Base-by-base conservation (phyloP, 2,113 vertebrate genomes). In the Agelaius tricolor region DNA sequence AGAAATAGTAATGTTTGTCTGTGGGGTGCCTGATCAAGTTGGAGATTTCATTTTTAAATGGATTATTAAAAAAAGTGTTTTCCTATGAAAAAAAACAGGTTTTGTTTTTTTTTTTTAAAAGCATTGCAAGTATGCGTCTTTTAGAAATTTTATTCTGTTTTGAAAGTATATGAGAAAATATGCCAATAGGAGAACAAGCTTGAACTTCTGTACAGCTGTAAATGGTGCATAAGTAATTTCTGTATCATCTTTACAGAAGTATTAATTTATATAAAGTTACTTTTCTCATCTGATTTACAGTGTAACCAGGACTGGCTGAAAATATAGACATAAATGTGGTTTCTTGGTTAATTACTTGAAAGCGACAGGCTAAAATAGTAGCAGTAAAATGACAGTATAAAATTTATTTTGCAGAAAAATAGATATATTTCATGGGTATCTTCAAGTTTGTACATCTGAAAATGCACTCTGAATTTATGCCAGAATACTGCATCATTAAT, bases 391-490 rank as follows among this genome's bases (percentile, higher is more conserved):
- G 18, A 26, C 2, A 37, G 28, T 15, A 31, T 61, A 41, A 74
- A 57, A 39, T 59, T 37, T 87, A 5, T 71, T 76, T 91, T 77
- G 17, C 35, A 61, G 33, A 77, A 87, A 81, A 78, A 30, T 2
- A 1, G 13, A 43, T 69, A 3, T 61, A 77, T 91, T 86, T 92
- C 24, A 26, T 77, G 22, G 17, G 17, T 67, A 1, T 51, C 41
- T 83, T 66, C 72, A 80, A 46, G 55, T 80, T 86, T 49, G 17
- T 77, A 43, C 44, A 47, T 88, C 47, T 93, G 37, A 92, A 96
- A 96, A 59, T 61, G 23, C 28, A 52, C 52, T 78, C 35, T 71
- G 84, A 77, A 65, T 90, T 94, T 94, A 81, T 95, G 33, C 51
- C 47, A 43, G 71, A 35, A 28, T 87, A 51, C 57, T 71, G 63